These are phyloP conservation scores for Epinotia brunnichana DNA, from an alignment of 2,888 invertebrate genomes.

Conservation along the genomic window DNA sequence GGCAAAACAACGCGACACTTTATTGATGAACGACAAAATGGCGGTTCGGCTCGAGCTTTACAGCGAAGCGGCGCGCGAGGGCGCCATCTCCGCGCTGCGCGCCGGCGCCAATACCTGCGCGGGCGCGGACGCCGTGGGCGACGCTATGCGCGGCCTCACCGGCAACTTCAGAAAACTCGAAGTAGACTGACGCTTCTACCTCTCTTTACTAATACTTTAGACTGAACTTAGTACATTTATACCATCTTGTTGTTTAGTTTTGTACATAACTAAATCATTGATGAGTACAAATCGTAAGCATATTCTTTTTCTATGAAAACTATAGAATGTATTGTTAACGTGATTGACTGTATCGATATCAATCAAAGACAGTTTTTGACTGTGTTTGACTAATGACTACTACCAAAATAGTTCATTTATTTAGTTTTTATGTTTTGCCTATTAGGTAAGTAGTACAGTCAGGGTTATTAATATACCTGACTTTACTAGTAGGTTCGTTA, in stretches of 20 bases:
- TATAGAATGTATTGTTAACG: conserved; percentile 23
- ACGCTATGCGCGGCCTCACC: conserved; percentile 87
- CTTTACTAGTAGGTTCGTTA: background rate
- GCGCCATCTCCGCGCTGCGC: conserved; percentile 89
- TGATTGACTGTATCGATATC: conserved; percentile 2
- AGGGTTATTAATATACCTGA: too few species aligned
- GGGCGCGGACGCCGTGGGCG: conserved; percentile 86
- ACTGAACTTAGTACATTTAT: conserved; percentile 39
- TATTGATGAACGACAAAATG: conserved; percentile 88
- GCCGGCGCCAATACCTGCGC: conserved; percentile 83
- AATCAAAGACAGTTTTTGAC: background rate
- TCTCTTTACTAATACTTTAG: conserved; percentile 13
- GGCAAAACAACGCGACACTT: conserved; percentile 81
- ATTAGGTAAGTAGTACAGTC: conserved; percentile 22
- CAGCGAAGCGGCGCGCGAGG: conserved; percentile 88
- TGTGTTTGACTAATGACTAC: conserved; percentile 2
- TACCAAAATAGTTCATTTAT: conserved; percentile 9
- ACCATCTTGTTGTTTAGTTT: conserved; percentile 34
- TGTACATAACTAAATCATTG: conserved; percentile 29
- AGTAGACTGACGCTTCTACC: conserved; percentile 84
- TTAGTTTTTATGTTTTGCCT: conserved; percentile 36
- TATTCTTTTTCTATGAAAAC: conserved; percentile 17
- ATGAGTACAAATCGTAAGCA: conserved; percentile 38
- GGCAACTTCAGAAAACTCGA: conserved; percentile 91
- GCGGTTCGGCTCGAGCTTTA: conserved; percentile 87